Base-by-base conservation (phyloP, 1,140 invertebrate genomes). In the Meloidogyne chitwoodi region DNA sequence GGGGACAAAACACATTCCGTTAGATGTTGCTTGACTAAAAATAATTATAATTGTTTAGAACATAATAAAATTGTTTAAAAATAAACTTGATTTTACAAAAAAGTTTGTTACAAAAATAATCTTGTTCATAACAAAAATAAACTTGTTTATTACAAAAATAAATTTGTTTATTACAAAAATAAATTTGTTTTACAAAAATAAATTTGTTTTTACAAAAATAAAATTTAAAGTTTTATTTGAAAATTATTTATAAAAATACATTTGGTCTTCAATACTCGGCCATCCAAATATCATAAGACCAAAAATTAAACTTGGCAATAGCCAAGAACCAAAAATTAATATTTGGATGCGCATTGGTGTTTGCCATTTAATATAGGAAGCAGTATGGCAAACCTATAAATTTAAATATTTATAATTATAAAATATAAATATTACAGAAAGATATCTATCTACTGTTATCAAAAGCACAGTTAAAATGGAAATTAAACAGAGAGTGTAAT, bases 391-490 rank as follows among this genome's bases (percentile, higher is more conserved):
- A 26, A 86, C 84, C 68, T 68, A 16, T 16, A 12, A 38, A 44
- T 56, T 56, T 56, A 48, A n/a, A 38, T 10, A 38, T 38, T 38
- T 38, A 29, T 12, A 69, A 69, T 27, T 12, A 14, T 4, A 69
- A 0, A 19, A 31, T 5, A 27, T 14, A 19, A 61, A 19, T 38
- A 14, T 44, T 26, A 68, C 70, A 41, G 70, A 73, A 31, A 73
- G 56, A 64, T 73, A 73, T 64, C 83, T 91, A 89, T 99, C 96
- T 66, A 98, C 94, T 16, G 96, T 99, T 79, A 99, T 99, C 66
- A 98, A 90, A 31, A 99, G 91, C 2, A 99, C 97, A 0, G 96
- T 99, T 87, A 99, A 98, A 88, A 99, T 97, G 0, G 96, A 99
- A 4, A 98, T 95, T 27, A 99, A 90, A 87, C 97, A 99, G 0